Conservation (phyloP, 2,888 invertebrate species). For the Rhynchonema sp. region DNA sequence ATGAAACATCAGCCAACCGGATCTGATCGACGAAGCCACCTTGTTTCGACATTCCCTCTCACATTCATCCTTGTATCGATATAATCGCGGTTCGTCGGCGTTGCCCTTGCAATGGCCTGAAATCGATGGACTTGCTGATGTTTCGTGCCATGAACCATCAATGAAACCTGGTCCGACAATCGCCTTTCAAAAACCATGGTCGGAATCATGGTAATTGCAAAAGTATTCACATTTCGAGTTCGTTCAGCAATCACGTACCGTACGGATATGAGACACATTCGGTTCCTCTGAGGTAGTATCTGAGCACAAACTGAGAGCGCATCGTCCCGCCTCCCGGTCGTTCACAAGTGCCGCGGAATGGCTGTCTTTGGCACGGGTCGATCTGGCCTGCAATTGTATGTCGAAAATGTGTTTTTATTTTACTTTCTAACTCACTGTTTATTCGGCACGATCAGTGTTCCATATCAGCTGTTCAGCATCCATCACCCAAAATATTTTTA, state of each 20-base stretch:
- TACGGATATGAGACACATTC: conserved; percentile 28
- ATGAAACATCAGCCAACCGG: too few relatives aligned
- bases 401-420: too few relatives aligned
- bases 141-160: too few relatives aligned
- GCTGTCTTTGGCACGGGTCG: conserved; percentile 25
- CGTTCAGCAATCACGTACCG: conserved; percentile 11
- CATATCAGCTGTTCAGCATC: too few relatives aligned
- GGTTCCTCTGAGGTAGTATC: conserved; percentile 22
- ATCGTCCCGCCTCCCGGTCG: neutral
- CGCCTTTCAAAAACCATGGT: neutral
- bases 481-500: too few relatives aligned
- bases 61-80: conserved; percentile 27
- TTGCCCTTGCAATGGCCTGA: conserved; percentile 24
- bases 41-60: conserved; percentile 20
- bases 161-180: too few relatives aligned
- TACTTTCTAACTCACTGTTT: too few relatives aligned
- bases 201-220: neutral
- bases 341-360: conserved; percentile 17
- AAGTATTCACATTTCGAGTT: neutral
- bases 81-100: conserved; percentile 22
- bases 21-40: too few relatives aligned
- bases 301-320: conserved; percentile 25
- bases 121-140: too few relatives aligned
- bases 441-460: too few relatives aligned
- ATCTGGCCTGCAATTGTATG: conserved; percentile 7